Conservation (phyloP, 92 coral and sea anemone species). For the Galaxea fascicularis region DNA sequence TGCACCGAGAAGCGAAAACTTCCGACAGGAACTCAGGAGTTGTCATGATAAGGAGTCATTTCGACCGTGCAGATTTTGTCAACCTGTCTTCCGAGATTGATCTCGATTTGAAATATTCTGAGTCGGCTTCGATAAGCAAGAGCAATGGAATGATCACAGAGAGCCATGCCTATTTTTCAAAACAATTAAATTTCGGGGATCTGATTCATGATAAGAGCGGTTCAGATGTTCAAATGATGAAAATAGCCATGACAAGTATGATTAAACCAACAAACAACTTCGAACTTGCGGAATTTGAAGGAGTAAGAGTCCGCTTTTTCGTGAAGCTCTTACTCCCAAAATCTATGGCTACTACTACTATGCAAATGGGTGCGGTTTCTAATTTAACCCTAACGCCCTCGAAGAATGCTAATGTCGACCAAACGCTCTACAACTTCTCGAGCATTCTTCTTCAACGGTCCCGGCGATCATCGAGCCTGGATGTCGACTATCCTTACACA, state of each 20-base stretch:
- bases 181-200: constrained; percentile 50
- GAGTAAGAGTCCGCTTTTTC: constrained; percentile 16
- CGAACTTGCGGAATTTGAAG: constrained; percentile 26
- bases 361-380: background rate
- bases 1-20: constrained; percentile 64
- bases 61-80: constrained; percentile 35
- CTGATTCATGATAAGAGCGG: constrained; percentile 48
- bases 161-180: constrained; percentile 17
- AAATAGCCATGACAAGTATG: constrained; percentile 19
- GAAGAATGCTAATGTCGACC: too few relatives aligned
- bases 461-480: constrained; percentile 7
- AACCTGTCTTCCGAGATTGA: constrained; percentile 45
- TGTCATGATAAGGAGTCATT: constrained; percentile 39
- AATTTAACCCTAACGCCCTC: background rate
- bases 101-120: constrained; percentile 34
- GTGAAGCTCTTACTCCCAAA: constrained; percentile 9
- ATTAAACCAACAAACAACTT: constrained; percentile 28
- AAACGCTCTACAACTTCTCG: background rate
- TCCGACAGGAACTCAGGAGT: constrained; percentile 2
- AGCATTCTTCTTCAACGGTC: background rate
- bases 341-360: constrained; percentile 8
- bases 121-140: constrained; percentile 26
- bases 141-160: constrained; percentile 55
- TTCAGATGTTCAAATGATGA: constrained; percentile 18
- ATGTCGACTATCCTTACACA: background rate